phyloP scores from a whole-genome alignment of 2,797 vertebrate species.

The Leptodactylus fallax region DNA sequence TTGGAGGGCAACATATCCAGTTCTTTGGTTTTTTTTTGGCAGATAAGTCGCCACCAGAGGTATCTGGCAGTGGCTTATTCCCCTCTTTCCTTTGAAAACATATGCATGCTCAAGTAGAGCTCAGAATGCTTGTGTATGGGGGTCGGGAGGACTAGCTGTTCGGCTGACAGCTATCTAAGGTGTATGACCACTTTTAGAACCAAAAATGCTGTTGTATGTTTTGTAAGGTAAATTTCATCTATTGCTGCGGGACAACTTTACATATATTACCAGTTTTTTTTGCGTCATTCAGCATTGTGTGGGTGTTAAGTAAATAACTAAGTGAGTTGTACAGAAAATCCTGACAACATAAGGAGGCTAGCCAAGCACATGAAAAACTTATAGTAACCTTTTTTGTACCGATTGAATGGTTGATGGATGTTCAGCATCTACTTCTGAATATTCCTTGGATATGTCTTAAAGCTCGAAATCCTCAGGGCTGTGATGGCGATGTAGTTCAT shows the following conservation, averaged over 20 bases:
- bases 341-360: neutral
- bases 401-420: neutral
- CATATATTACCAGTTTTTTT: neutral
- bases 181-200: too few species aligned
- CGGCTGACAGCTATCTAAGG: too few species aligned
- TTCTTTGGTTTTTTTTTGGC: too few species aligned
- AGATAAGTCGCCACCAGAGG: too few species aligned
- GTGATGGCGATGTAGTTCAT: too few species aligned
- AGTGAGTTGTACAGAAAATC: neutral
- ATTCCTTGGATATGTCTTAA: too few species aligned
- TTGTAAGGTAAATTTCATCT: neutral
- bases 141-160: neutral
- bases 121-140: neutral
- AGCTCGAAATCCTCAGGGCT: too few species aligned
- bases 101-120: too few species aligned
- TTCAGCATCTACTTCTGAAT: neutral
- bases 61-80: too few species aligned
- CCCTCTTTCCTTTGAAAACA: too few species aligned
- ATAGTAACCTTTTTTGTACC: neutral
- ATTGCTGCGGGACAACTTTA: constrained; percentile 3
- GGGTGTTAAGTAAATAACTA: constrained; percentile 41
- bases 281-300: constrained; percentile 18
- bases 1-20: too few species aligned
- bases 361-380: neutral
- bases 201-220: neutral